phyloP scores from a whole-genome alignment of 53 echinoderm and acorn worm species.

The Temnopleurus reevesii region DNA sequence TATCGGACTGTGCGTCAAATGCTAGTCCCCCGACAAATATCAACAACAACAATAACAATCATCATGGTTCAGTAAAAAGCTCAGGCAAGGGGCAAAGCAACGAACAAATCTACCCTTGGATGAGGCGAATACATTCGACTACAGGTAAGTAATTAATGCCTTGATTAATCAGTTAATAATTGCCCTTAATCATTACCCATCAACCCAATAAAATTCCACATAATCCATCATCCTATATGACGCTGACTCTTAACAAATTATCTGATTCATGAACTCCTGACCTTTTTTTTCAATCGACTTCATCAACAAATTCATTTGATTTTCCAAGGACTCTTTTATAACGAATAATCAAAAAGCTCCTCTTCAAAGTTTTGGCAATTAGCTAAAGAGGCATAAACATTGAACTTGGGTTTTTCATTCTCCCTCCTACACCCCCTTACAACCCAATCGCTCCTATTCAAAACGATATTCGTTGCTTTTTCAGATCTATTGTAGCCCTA shows the following conservation, averaged over 20 bases:
- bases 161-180: conserved; percentile 24
- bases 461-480: conserved; percentile 12
- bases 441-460: conserved; percentile 40
- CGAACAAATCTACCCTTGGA: conserved; percentile 98
- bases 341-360: conserved; percentile 18
- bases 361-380: conserved; percentile 57
- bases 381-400: conserved; percentile 57
- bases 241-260: conserved; percentile 31
- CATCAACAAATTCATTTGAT: conserved; percentile 22
- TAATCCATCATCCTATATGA: conserved; percentile 3
- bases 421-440: conserved; percentile 43
- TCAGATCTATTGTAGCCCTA: neutral
- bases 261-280: conserved; percentile 31
- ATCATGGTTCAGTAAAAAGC: conserved; percentile 48
- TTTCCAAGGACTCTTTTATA: neutral
- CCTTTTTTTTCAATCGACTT: conserved; percentile 8
- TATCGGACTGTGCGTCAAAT: conserved; percentile 55
- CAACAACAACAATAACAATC: conserved; percentile 59
- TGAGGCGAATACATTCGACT: conserved; percentile 92
- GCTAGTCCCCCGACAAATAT: conserved; percentile 46
- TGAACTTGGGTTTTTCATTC: conserved; percentile 55
- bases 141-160: conserved; percentile 71
- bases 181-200: neutral
- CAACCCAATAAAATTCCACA: neutral
- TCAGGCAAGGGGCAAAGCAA: conserved; percentile 54